Evolutionary conservation across 1,140 invertebrate genomes (phyloP).

Genomic region (Hylaeus volcanicus): DNA sequence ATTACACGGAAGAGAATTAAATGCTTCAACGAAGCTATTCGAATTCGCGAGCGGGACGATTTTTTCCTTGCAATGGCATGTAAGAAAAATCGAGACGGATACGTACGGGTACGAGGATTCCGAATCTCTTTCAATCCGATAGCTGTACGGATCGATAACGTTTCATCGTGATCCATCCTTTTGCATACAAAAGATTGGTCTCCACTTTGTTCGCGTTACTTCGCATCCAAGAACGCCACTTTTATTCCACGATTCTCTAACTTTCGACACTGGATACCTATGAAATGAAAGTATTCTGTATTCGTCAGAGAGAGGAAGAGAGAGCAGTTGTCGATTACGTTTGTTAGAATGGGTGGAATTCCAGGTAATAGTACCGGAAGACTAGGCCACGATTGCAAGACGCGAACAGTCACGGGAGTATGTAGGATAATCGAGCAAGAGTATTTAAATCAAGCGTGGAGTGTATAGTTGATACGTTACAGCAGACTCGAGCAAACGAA

Average conservation of each 20-base stretch:
- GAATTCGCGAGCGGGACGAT: not conserved
- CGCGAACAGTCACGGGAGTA: no score
- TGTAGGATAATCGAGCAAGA: no score
- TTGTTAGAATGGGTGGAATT: no score
- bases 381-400: no score
- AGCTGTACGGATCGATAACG: not conserved
- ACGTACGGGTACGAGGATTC: not conserved
- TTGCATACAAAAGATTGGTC: conserved; percentile 7
- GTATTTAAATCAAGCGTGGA: no score
- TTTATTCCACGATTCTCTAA: conserved; percentile 20
- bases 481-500: no score
- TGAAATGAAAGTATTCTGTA: not conserved
- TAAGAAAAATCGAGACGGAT: not conserved
- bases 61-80: conserved; percentile 27
- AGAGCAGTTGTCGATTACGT: no score
- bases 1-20: no score
- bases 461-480: no score
- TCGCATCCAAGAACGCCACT: not conserved
- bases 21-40: conserved; percentile 13
- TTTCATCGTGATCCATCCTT: conserved; percentile 11
- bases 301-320: no score
- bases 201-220: not conserved
- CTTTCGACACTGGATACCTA: not conserved
- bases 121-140: conserved; percentile 8
- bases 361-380: no score